Percentiles rank a stretch among this genome's conserved stretches.
Conservation (phyloP, 2,113 vertebrate species). For the Grammomys dolichurus region DNA sequence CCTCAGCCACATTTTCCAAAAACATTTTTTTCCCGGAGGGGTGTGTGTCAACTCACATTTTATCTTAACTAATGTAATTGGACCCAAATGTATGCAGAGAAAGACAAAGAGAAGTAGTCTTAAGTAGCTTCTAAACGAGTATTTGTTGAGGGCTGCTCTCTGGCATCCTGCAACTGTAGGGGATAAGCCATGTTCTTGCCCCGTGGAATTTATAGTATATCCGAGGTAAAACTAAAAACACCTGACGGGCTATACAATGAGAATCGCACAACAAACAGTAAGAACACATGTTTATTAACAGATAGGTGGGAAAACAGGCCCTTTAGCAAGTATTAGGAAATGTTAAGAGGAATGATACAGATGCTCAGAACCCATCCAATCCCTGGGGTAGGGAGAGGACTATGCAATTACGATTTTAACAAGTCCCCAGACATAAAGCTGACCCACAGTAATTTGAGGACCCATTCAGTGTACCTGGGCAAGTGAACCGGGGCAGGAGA, state of each 20-base stretch:
- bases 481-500: neutral
- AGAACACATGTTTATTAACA: neutral
- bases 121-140: slow-evolving; percentile 30
- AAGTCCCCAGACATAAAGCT: neutral
- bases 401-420: neutral
- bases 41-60: neutral
- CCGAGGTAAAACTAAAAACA: slow-evolving; percentile 18
- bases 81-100: slow-evolving; percentile 29
- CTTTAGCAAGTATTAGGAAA: neutral
- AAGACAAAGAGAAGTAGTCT: neutral
- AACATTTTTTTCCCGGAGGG: neutral
- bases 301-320: neutral
- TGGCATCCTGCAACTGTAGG: neutral
- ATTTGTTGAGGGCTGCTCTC: slow-evolving; percentile 22
- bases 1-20: slow-evolving; percentile 31
- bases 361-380: neutral
- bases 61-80: neutral
- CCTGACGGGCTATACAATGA: neutral
- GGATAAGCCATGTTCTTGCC: neutral
- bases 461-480: neutral
- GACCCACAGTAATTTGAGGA: neutral
- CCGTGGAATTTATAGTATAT: neutral
- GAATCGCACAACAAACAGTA: neutral
- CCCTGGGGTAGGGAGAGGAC: neutral
- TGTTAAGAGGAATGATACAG: neutral